phyloP scores from a whole-genome alignment of 2,888 invertebrate species.

The Dione vanillae region DNA sequence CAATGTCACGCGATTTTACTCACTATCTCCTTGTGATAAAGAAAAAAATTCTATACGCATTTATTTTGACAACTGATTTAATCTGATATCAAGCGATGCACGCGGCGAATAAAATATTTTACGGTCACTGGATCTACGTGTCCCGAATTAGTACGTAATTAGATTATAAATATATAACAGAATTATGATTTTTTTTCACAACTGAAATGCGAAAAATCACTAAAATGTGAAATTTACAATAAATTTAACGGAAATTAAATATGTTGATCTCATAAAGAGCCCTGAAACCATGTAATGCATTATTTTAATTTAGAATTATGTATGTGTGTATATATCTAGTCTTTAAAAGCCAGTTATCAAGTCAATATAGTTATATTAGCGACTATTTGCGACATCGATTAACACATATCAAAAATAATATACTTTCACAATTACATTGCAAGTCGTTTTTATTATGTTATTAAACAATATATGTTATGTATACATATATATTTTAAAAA shows the following conservation, averaged over 20 bases:
- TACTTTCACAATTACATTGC: neutral
- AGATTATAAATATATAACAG: slow-evolving; percentile 1
- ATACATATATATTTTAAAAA: too few relatives aligned
- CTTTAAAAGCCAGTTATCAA: too few relatives aligned
- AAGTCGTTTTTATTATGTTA: neutral
- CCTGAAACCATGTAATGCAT: too few relatives aligned
- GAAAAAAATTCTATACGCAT: slow-evolving; percentile 30
- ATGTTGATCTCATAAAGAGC: too few relatives aligned
- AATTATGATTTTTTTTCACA: too few relatives aligned
- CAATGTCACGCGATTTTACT: slow-evolving; percentile 31
- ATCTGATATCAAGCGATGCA: slow-evolving; percentile 39
- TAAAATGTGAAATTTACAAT: too few relatives aligned
- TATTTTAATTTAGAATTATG: too few relatives aligned
- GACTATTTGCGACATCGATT: neutral
- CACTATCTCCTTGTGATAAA: slow-evolving; percentile 35
- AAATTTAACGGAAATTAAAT: too few relatives aligned
- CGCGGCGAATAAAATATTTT: slow-evolving; percentile 45
- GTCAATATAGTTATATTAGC: too few relatives aligned
- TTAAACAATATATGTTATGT: too few relatives aligned
- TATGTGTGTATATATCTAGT: too few relatives aligned
- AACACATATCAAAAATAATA: neutral
- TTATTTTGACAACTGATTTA: slow-evolving; percentile 43
- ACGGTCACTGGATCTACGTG: slow-evolving; percentile 40
- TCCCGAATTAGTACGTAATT: slow-evolving; percentile 32
- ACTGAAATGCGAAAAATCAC: too few relatives aligned